These are phyloP conservation scores for Acronicta alni DNA, from an alignment of 2,888 invertebrate genomes.

Conservation along the genomic window DNA sequence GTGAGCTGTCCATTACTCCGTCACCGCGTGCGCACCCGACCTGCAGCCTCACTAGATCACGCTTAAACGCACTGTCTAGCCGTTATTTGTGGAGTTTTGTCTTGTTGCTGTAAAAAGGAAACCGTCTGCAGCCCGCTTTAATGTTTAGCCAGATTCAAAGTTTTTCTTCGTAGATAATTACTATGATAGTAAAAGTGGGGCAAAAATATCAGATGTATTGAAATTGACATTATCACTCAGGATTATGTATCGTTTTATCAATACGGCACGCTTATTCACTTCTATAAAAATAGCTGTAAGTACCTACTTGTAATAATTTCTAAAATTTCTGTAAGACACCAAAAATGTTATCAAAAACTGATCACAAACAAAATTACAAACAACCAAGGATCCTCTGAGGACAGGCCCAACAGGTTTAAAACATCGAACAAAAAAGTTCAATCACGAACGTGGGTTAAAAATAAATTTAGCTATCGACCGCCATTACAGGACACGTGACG, in stretches of 20 bases:
- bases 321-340: no score
- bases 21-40: constrained; percentile 74
- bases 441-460: constrained; percentile 56
- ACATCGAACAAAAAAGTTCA: constrained; percentile 49
- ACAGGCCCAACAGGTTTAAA: constrained; percentile 27
- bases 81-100: constrained; percentile 17
- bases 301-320: background rate
- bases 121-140: background rate
- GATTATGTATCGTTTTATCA: background rate
- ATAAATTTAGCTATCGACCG: constrained; percentile 60
- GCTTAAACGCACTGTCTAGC: constrained; percentile 47
- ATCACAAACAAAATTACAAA: constrained; percentile 37
- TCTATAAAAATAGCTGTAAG: background rate
- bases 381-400: constrained; percentile 36
- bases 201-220: no score
- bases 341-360: constrained; percentile 32
- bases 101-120: background rate
- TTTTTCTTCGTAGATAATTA: background rate
- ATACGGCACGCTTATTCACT: background rate
- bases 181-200: no score
- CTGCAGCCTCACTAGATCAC: constrained; percentile 60
- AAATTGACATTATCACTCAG: no score
- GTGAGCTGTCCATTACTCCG: constrained; percentile 78
- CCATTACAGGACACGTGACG: constrained; percentile 68
- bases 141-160: background rate